These are phyloP conservation scores for Nomada fucata DNA, from an alignment of 2,888 invertebrate species.

Conservation along the genomic window DNA sequence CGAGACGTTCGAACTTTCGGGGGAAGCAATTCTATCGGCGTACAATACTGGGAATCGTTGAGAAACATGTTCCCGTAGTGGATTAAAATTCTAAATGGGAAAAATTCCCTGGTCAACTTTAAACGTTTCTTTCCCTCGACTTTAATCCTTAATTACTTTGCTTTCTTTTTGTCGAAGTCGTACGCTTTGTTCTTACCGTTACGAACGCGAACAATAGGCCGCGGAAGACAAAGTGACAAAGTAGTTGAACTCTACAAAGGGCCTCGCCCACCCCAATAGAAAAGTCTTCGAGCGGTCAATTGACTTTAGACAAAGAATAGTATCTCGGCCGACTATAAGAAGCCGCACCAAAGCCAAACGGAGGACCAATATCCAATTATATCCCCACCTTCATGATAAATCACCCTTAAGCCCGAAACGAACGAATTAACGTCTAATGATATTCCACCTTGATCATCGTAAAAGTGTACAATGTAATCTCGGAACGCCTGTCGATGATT, in stretches of 20 bases:
- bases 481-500: conserved; percentile 16
- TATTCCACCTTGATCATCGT: conserved; percentile 27
- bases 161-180: background rate
- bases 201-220: background rate
- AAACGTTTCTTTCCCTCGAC: background rate
- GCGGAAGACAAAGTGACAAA: background rate
- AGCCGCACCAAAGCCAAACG: background rate
- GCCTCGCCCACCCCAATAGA: background rate
- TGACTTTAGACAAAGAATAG: background rate
- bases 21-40: conserved; percentile 7
- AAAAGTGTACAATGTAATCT: conserved; percentile 49
- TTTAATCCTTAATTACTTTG: background rate
- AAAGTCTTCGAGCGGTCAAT: conserved; percentile 14
- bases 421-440: conserved; percentile 30
- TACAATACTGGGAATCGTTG: background rate
- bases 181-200: background rate
- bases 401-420: background rate
- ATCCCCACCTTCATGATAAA: background rate
- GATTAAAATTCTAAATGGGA: background rate
- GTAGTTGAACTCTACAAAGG: background rate
- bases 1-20: conserved; percentile 27
- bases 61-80: background rate
- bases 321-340: background rate
- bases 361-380: conserved; percentile 17
- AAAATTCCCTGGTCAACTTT: background rate